Base-by-base conservation (phyloP, 2,888 invertebrate species). In the Synergus gifuensis region DNA sequence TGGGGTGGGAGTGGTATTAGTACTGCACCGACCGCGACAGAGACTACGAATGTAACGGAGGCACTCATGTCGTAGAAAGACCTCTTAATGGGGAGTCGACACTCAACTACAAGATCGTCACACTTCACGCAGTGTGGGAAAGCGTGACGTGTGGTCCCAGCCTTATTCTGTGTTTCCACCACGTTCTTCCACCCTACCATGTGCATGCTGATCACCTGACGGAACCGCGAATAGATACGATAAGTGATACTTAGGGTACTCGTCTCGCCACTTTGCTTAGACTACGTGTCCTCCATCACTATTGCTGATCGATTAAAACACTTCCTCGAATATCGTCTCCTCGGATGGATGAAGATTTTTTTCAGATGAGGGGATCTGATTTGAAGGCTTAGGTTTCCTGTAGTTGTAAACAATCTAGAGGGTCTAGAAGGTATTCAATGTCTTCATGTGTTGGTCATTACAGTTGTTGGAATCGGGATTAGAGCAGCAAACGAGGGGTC, bases 1-100 rank as follows among this genome's bases (percentile, higher is more conserved):
- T 82, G 76, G 69, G 77, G 67, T 76, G 81, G 78, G 76, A 77
- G 80, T 67, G 69, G 78, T 60, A 28, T 54, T 63, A 60, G 62
- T 40, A 76, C 36, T 69, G 69, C 69, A 22, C 44, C 60, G 49
- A 58, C 28, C 18, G 62, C 64, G 66, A 66, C 66, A 28, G 36
- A 66, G 28, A 46, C 60, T 73, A 69, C 62, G 69, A 67, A 69
- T 69, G 60, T 40, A 60, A 58, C 58, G 58, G 40, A 58, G 54
- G 73, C 73, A 40, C 58, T 63, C 67, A 44, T 77, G 67, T 63
- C 67, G 63, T 77, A 63, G 77, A 76, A 76, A 44, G 58, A 16
- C 44, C 28, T 62, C 63, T 49, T 64, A 44, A 46, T 63, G 62
- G 46, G 46, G 54, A 77, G 63, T 44, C 63, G 60, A 62, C 62